Conservation (phyloP, 2,797 vertebrate species). For the Scleropages formosus region DNA sequence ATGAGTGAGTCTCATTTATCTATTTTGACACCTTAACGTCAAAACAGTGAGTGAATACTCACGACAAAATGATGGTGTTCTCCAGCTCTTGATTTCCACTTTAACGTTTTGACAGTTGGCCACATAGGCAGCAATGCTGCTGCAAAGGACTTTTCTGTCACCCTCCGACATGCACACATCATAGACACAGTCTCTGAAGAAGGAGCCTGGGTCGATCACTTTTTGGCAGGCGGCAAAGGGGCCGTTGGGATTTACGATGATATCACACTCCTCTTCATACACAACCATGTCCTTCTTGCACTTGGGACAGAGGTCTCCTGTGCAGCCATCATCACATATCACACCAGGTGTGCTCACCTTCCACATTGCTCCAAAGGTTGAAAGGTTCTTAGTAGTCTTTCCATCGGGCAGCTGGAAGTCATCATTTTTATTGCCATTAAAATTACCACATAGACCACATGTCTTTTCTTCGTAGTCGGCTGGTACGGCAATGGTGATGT, state of each 20-base stretch:
- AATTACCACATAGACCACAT: conserved; percentile 62
- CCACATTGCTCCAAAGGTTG: conserved; percentile 48
- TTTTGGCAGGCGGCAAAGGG: conserved; percentile 44
- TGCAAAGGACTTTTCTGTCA: conserved; percentile 44
- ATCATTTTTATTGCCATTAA: conserved; percentile 44
- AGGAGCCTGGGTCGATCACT: conserved; percentile 40
- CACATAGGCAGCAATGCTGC: conserved; percentile 52
- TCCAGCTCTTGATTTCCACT: conserved; percentile 52
- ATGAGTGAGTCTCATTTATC: no score
- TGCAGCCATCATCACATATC: conserved; percentile 46
- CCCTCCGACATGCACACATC: conserved; percentile 41
- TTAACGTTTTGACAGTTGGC: conserved; percentile 47
- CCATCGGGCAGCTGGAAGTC: conserved; percentile 61
- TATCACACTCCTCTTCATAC: conserved; percentile 47
- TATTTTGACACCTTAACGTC: no score
- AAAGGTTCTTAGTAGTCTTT: conserved; percentile 50
- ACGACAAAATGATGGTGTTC: conserved; percentile 54
- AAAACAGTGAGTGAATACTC: conserved; percentile 35
- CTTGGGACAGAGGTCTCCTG: conserved; percentile 39
- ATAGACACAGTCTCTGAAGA: conserved; percentile 57
- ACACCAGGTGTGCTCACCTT: conserved; percentile 26
- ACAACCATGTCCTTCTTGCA: conserved; percentile 35
- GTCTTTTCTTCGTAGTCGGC: conserved; percentile 37
- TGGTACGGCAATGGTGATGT: conserved; percentile 51
- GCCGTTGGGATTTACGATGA: conserved; percentile 40